These are phyloP conservation scores for Cossypha caffra DNA, from an alignment of 2,797 vertebrate genomes.

Conservation along the genomic window DNA sequence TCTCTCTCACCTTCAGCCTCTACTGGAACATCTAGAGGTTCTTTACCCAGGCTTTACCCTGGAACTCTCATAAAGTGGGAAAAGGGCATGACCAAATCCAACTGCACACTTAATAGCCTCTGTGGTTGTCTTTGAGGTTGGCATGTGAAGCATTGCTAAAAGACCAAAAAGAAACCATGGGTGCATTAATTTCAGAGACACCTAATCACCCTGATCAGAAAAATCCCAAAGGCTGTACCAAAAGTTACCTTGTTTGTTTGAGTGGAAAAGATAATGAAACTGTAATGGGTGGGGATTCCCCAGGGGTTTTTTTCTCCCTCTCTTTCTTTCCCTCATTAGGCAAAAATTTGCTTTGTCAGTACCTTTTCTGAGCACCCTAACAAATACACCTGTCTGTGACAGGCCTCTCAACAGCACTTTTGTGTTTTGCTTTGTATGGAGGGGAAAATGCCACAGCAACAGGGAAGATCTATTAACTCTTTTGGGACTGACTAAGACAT, in stretches of 20 bases:
- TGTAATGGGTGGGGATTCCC: background rate
- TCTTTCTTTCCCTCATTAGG: background rate
- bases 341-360: background rate
- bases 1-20: background rate
- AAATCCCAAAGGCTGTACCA: background rate
- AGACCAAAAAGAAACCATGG: background rate
- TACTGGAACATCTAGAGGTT: background rate
- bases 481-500: background rate
- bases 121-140: background rate
- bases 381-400: background rate
- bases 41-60: background rate
- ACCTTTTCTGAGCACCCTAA: background rate
- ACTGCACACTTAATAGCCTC: background rate
- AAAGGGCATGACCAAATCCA: background rate
- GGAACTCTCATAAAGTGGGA: background rate
- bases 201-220: background rate
- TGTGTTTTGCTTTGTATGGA: background rate
- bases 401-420: background rate
- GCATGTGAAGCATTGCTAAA: background rate
- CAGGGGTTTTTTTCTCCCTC: rapidly evolving
- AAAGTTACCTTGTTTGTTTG: background rate
- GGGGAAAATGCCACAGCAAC: background rate
- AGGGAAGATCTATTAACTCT: background rate
- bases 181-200: background rate
- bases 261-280: background rate